Evolutionary conservation across 2,888 invertebrate genomes (phyloP).

Genomic region (Eupithecia pulchellata): DNA sequence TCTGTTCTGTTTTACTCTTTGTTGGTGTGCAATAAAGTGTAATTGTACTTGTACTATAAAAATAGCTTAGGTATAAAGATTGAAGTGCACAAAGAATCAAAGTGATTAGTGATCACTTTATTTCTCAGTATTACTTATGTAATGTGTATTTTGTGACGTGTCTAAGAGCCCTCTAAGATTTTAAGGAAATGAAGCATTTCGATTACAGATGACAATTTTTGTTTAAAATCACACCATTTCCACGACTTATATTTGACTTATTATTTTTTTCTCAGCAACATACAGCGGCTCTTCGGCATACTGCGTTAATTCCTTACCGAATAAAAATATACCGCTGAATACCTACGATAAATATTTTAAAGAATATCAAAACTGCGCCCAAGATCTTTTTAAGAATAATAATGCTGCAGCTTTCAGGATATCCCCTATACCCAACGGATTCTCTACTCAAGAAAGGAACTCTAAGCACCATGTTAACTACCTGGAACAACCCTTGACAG

Average conservation of each 20-base stretch:
- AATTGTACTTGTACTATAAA: too few species aligned
- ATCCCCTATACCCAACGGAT: conserved; percentile 28
- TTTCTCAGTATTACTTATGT: too few species aligned
- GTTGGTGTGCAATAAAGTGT: too few species aligned
- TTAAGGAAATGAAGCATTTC: too few species aligned
- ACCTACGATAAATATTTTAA: conserved; percentile 66
- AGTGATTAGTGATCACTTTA: too few species aligned
- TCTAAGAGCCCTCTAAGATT: too few species aligned
- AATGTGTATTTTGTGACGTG: too few species aligned
- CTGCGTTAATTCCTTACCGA: conserved; percentile 44
- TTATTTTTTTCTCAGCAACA: neutral
- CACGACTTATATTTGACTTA: neutral
- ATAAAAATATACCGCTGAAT: neutral
- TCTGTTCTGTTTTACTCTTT: too few species aligned
- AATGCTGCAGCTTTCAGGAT: conserved; percentile 41
- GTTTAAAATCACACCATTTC: too few species aligned
- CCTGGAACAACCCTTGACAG: conserved; percentile 68
- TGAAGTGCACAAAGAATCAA: too few species aligned
- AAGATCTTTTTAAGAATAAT: conserved; percentile 54
- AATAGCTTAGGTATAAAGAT: too few species aligned
- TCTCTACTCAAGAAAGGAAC: neutral
- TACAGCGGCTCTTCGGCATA: conserved; percentile 39
- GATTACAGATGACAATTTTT: too few species aligned
- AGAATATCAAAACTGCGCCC: conserved; percentile 58
- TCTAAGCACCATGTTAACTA: conserved; percentile 50